These are phyloP conservation scores for Aplochiton taeniatus DNA, from an alignment of 2,797 vertebrate species.

Conservation along the genomic window DNA sequence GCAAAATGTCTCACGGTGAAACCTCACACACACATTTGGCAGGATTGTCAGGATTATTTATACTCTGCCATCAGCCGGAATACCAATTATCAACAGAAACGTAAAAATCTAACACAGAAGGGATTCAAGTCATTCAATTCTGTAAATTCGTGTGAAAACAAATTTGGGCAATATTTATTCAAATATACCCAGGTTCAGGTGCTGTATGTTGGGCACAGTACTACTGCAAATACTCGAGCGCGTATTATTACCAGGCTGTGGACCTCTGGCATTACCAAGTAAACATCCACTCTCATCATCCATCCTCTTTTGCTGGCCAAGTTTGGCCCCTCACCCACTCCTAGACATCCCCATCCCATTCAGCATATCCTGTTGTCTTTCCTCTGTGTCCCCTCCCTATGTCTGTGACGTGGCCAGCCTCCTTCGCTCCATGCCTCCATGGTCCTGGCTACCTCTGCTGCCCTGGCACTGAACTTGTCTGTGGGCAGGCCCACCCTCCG, in stretches of 20 bases:
- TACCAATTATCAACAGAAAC: background rate
- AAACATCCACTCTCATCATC: constrained; percentile 34
- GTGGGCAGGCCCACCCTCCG: constrained; percentile 34
- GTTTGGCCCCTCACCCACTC: constrained; percentile 4
- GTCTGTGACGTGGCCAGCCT: constrained; percentile 32
- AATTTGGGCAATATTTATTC: constrained; percentile 30
- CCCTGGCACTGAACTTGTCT: constrained; percentile 57
- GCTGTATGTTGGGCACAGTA: constrained; percentile 8
- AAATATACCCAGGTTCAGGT: constrained; percentile 23
- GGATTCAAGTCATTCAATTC: constrained; percentile 10
- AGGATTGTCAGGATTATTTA: constrained; percentile 1
- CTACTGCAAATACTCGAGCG: no score
- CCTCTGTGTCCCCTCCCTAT: constrained; percentile 12
- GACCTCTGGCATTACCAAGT: background rate
- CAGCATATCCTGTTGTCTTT: constrained; percentile 14
- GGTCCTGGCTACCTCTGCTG: constrained; percentile 36
- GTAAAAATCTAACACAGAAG: background rate
- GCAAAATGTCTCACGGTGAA: constrained; percentile 19
- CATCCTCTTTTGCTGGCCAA: constrained; percentile 2
- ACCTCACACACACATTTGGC: constrained; percentile 19
- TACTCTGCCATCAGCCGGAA: background rate
- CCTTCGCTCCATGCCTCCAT: constrained; percentile 17
- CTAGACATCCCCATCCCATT: constrained; percentile 24
- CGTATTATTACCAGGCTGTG: background rate
- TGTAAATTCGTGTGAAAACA: no score